phyloP scores from a whole-genome alignment of 2,113 vertebrate genomes.

The Dasyprocta punctata region DNA sequence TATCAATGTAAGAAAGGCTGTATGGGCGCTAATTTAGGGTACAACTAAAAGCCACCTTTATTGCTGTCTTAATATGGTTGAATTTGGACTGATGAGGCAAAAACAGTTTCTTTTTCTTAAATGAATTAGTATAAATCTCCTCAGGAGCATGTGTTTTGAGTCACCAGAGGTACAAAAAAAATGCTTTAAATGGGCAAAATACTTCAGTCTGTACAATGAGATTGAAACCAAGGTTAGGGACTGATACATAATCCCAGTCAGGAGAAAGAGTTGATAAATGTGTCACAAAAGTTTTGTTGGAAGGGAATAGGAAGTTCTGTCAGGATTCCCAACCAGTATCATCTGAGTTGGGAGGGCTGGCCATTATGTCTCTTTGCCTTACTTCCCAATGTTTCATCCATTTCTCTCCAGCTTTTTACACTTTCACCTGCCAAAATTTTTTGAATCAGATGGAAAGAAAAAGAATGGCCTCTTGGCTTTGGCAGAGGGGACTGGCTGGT shows the following conservation, averaged over 20 bases:
- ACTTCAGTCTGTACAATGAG: slow-evolving; percentile 60
- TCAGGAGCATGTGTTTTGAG: neutral
- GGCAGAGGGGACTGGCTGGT: neutral
- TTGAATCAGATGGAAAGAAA: neutral
- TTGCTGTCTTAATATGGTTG: neutral
- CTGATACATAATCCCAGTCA: neutral
- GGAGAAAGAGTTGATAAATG: neutral
- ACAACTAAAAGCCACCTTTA: neutral
- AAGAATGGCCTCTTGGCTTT: neutral
- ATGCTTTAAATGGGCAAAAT: slow-evolving; percentile 60
- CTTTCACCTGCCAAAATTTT: neutral
- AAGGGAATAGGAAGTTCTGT: neutral
- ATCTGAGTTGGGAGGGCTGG: neutral
- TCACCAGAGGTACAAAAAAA: slow-evolving; percentile 25
- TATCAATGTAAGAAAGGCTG: neutral
- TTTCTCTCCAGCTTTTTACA: neutral
- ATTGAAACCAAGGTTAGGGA: neutral
- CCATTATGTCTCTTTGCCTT: neutral
- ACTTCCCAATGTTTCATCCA: neutral
- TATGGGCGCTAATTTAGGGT: neutral
- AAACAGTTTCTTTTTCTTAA: neutral
- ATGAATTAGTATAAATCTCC: neutral
- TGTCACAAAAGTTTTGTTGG: neutral
- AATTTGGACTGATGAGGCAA: neutral
- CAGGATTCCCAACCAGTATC: rapidly evolving